Evolutionary conservation across 2,113 vertebrate species (phyloP).

Genomic region (Macroglossus sobrinus): DNA sequence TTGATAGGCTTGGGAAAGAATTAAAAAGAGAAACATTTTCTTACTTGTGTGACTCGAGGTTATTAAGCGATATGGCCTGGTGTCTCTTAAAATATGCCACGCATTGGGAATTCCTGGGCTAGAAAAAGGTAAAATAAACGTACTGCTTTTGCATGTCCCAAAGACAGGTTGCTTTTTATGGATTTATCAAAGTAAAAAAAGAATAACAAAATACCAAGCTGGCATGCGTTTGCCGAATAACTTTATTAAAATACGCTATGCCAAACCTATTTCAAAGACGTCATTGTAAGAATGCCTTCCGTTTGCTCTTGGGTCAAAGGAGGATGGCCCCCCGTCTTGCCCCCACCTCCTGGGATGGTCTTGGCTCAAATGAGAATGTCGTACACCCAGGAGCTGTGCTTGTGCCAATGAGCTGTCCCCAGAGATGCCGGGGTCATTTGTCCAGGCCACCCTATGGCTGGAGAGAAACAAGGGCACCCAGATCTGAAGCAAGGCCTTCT

Average conservation of each 20-base stretch:
- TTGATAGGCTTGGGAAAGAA: neutral
- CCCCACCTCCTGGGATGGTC: neutral
- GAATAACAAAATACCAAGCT: neutral
- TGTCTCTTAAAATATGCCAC: neutral
- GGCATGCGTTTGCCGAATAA: neutral
- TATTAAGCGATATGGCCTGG: neutral
- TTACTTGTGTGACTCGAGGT: neutral
- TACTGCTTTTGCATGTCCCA: neutral
- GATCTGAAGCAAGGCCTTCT: neutral
- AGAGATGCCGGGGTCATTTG: neutral
- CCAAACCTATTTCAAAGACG: neutral
- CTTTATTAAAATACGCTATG: neutral
- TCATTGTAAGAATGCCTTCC: neutral
- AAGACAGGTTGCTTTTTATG: neutral
- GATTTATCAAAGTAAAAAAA: neutral
- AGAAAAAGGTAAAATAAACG: neutral
- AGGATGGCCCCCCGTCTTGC: neutral
- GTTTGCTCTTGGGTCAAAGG: neutral
- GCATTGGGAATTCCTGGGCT: neutral
- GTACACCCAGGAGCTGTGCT: neutral
- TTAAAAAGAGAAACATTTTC: neutral
- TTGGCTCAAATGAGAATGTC: neutral
- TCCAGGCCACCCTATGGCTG: rapidly evolving
- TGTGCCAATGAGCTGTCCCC: neutral
- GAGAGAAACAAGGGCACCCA: neutral